Evolutionary conservation across 1,140 invertebrate genomes (phyloP).

Genomic region (Cotesia chilonis): DNA sequence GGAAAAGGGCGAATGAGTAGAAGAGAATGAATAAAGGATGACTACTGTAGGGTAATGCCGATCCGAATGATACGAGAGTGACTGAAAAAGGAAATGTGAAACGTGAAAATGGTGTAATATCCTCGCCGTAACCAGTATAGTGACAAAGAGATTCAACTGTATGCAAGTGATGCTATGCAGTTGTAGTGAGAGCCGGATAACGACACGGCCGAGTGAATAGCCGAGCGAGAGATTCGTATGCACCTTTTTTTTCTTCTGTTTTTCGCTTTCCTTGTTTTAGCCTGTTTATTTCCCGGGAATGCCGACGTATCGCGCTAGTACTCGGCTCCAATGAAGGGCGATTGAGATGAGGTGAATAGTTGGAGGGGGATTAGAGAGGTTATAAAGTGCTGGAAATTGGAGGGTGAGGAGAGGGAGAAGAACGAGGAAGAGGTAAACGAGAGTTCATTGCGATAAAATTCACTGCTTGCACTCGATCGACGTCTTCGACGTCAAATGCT

Average conservation of each 20-base stretch:
- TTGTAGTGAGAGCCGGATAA: slow-evolving; percentile 26
- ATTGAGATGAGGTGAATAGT: slow-evolving; percentile 9
- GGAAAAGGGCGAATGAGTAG: too few species aligned
- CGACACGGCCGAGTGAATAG: slow-evolving; percentile 32
- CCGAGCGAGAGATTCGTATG: slow-evolving; percentile 17
- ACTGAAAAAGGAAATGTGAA: slow-evolving; percentile 20
- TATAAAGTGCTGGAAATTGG: not conserved
- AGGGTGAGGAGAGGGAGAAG: not conserved
- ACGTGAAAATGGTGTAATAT: slow-evolving; percentile 33
- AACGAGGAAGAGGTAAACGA: slow-evolving; percentile 10
- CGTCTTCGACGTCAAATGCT: slow-evolving; percentile 9
- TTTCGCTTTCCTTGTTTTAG: not conserved
- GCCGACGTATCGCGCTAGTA: slow-evolving; percentile 15
- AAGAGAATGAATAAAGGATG: too few species aligned
- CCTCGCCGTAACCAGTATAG: not conserved
- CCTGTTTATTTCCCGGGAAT: slow-evolving; percentile 24
- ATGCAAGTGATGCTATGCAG: not conserved
- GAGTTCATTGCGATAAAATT: slow-evolving; percentile 23
- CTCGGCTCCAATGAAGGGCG: slow-evolving; percentile 26
- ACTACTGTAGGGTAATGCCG: too few species aligned
- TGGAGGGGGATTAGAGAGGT: not conserved
- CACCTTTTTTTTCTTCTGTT: slow-evolving; percentile 15
- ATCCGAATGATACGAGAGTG: not conserved
- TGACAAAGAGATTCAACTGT: slow-evolving; percentile 19
- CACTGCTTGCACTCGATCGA: slow-evolving; percentile 20